Evolutionary conservation across 2,797 vertebrate species (phyloP), one percentile per base, ranked within the genome.

Genomic region (Holocentrus rufus): DNA sequence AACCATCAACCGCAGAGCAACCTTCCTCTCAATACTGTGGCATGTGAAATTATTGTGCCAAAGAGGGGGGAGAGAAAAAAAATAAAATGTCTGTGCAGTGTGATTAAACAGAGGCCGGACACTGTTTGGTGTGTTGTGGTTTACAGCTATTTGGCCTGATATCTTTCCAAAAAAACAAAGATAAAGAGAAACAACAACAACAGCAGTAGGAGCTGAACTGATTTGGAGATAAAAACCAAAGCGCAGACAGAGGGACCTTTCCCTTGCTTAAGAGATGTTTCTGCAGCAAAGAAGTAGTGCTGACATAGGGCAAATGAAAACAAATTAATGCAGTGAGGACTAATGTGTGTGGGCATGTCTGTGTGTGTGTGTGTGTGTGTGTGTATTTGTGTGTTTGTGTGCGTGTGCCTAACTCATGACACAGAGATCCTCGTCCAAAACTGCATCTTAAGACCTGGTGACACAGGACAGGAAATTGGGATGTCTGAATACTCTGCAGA

Each of bases 301-400:
- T 93, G 90, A 93, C 89, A 93, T 88, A 90, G 85, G 86, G 83
- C 89, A 91, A 93, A 92, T 90, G 83, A 92, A 92, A 93, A 92
- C 90, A 92, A 91, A 92, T 92, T 88, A 90, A 93, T 93, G 91
- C 90, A 92, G 85, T 75, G 80, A 87, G 85, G 82, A 84, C 78
- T 83, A 84, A 30, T 61, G 39, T 67, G 57, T 75, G 27, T 74
- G 44, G 55, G 15, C 66, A 52, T 39, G 46, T 69, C 61, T 69
- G 69, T 63, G 69, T 71, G 52, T 56, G 63, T 58, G 57, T 71
- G 62, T 63, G 65, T 74, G 27, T 44, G 72, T 68, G 57, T 46
- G 49, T 42, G 64, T 77, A 42, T 31, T 74, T 34, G 61, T 56
- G 55, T 57, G 46, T 67, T 52, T 47, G 59, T 62, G 59, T 52